phyloP scores from a whole-genome alignment of 2,888 invertebrate species.

The Cetonia aurata region DNA sequence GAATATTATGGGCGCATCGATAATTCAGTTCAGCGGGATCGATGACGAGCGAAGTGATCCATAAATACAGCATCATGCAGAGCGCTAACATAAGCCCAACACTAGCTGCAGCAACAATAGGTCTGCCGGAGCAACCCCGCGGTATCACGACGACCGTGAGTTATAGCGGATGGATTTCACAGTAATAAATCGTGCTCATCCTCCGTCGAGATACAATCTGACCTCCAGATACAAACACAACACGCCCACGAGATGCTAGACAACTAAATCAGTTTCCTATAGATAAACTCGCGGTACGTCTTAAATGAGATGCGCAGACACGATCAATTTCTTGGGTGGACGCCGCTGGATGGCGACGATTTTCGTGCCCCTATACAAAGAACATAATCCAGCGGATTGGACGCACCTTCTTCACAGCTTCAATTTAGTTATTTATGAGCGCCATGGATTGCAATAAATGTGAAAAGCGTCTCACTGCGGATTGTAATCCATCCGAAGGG shows the following conservation, averaged over 20 bases:
- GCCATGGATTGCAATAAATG: slow-evolving; percentile 34
- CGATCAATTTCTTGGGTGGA: slow-evolving; percentile 33
- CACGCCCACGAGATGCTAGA: slow-evolving; percentile 66
- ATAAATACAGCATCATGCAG: slow-evolving; percentile 46
- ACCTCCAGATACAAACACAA: slow-evolving; percentile 65
- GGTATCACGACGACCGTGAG: slow-evolving; percentile 58
- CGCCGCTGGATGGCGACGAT: slow-evolving; percentile 36
- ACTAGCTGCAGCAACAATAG: slow-evolving; percentile 51
- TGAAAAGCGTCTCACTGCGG: slow-evolving; percentile 23
- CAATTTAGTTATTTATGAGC: slow-evolving; percentile 43
- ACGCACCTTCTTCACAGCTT: slow-evolving; percentile 42
- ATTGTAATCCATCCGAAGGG: slow-evolving; percentile 15
- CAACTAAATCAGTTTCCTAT: slow-evolving; percentile 66
- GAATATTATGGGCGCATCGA: slow-evolving; percentile 8
- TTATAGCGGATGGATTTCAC: slow-evolving; percentile 65
- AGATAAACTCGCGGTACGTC: slow-evolving; percentile 51
- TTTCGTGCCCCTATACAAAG: slow-evolving; percentile 32
- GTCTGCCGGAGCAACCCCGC: slow-evolving; percentile 51
- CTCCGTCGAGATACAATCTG: slow-evolving; percentile 60
- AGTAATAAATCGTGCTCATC: slow-evolving; percentile 65
- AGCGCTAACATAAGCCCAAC: slow-evolving; percentile 48
- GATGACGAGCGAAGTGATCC: slow-evolving; percentile 45
- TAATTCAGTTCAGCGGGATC: slow-evolving; percentile 37
- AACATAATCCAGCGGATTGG: slow-evolving; percentile 39
- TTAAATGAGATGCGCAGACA: slow-evolving; percentile 59